Evolutionary conservation across 2,888 invertebrate genomes (phyloP).

Genomic region (Drosophila bunnanda): DNA sequence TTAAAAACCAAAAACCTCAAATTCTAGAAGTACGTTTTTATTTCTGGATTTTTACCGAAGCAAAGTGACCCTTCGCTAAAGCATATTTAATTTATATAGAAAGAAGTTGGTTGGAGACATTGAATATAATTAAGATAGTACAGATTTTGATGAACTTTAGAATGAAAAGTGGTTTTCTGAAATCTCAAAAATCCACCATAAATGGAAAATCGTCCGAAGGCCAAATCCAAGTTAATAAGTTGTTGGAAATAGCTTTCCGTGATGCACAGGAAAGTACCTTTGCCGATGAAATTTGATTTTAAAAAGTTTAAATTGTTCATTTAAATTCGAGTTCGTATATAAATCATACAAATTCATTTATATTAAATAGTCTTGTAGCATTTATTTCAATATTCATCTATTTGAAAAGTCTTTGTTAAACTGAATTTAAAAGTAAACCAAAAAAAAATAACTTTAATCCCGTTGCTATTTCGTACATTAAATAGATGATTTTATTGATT

Average conservation of each 20-base stretch:
- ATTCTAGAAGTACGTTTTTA: no score
- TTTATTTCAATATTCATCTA: background rate
- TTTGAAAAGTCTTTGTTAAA: background rate
- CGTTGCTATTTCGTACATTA: background rate
- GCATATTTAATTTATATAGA: background rate
- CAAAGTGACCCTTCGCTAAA: rapidly evolving
- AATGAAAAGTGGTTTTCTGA: background rate
- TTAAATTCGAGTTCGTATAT: no score
- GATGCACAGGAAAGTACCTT: no score
- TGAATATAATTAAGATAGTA: background rate
- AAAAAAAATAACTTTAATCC: background rate
- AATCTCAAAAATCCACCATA: no score
- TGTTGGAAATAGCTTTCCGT: no score
- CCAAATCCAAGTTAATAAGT: no score
- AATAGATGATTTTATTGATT: no score
- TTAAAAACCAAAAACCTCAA: background rate
- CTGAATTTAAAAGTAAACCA: background rate
- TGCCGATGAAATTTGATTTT: background rate
- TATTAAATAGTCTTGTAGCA: no score
- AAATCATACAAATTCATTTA: no score
- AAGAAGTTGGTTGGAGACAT: background rate
- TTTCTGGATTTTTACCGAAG: background rate
- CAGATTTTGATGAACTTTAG: background rate
- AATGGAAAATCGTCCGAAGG: no score
- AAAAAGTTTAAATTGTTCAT: background rate